Conservation (phyloP, 2,113 vertebrate species). For the Sterrhoptilus dennistouni region DNA sequence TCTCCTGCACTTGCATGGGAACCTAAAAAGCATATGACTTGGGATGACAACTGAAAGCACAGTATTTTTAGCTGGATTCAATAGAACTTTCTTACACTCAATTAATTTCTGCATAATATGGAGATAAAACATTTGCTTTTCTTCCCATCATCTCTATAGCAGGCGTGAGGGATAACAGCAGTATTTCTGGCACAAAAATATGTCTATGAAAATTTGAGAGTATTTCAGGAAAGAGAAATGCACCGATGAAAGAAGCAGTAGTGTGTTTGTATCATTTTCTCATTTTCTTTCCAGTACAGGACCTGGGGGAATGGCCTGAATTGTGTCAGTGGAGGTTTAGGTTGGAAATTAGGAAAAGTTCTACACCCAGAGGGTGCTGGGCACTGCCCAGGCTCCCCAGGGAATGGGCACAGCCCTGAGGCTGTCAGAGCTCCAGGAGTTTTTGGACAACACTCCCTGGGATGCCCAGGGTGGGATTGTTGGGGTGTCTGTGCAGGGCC, state of each 20-base stretch:
- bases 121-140: constrained; percentile 10
- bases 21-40: constrained; percentile 32
- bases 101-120: constrained; percentile 32
- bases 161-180: background rate
- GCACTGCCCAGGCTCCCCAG: background rate
- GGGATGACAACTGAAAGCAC: constrained; percentile 25
- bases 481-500: background rate
- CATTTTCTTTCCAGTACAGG: background rate
- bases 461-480: background rate
- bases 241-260: background rate
- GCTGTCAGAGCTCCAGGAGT: fast-evolving
- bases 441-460: fast-evolving
- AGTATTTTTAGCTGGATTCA: constrained; percentile 24
- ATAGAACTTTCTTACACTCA: constrained; percentile 48
- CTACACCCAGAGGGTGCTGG: background rate
- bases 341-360: background rate
- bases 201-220: background rate
- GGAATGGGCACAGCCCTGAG: fast-evolving
- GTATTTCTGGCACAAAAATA: background rate
- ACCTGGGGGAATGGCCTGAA: background rate
- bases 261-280: background rate
- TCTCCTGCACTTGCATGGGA: constrained; percentile 3
- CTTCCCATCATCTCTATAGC: constrained; percentile 1
- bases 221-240: background rate
- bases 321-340: background rate